Percentiles rank a stretch among this genome's conserved stretches.
These are phyloP conservation scores for Horisme vitalbata DNA, from an alignment of 2,888 invertebrate species.

Conservation along the genomic window DNA sequence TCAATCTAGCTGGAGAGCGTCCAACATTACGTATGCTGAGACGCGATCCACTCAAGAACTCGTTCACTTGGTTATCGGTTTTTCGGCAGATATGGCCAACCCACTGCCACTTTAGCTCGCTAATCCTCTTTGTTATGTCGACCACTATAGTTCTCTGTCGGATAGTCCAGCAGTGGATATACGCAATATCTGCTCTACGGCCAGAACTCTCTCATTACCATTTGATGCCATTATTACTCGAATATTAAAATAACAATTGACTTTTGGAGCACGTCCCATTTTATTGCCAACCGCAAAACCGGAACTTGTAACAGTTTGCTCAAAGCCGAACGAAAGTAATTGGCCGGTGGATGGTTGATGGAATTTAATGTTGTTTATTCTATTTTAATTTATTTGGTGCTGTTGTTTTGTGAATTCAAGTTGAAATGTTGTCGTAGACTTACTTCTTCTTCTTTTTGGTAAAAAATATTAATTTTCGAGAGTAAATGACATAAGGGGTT, in stretches of 20 bases:
- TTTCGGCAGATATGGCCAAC: too few relatives aligned
- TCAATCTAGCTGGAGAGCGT: too few relatives aligned
- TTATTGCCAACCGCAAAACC: slow-evolving; percentile 29
- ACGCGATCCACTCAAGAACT: too few relatives aligned
- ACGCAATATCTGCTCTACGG: background rate
- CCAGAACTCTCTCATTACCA: slow-evolving; percentile 18
- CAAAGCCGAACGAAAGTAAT: slow-evolving; percentile 29
- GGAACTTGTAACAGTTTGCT: slow-evolving; percentile 32
- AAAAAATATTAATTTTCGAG: too few relatives aligned
- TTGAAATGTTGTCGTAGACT: too few relatives aligned
- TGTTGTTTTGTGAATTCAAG: background rate
- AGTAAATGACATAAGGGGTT: too few relatives aligned
- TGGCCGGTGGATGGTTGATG: slow-evolving; percentile 19
- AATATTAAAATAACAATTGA: slow-evolving; percentile 34
- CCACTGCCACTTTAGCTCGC: too few relatives aligned
- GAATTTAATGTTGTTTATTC: slow-evolving; percentile 23
- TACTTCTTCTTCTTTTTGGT: too few relatives aligned
- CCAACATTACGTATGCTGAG: too few relatives aligned
- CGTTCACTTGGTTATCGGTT: too few relatives aligned
- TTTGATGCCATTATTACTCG: slow-evolving; percentile 17
- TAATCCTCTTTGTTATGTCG: too few relatives aligned
- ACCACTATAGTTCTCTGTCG: too few relatives aligned
- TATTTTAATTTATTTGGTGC: background rate
- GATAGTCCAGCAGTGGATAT: background rate
- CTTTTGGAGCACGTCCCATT: slow-evolving; percentile 30